Evolutionary conservation across 2,797 vertebrate genomes (phyloP).

Genomic region (Meda fulgida): DNA sequence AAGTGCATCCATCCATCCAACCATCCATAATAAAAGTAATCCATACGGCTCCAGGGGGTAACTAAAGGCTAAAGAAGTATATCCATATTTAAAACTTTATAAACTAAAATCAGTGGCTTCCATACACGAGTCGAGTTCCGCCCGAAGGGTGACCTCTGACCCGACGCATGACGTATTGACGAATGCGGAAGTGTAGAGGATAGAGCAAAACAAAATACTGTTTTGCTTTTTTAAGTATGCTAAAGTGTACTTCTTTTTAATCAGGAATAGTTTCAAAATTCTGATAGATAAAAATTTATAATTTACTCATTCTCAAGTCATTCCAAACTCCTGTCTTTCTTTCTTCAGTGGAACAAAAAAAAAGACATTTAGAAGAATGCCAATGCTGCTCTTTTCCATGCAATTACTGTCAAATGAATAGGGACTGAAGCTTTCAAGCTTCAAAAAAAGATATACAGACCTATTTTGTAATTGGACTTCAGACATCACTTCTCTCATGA

Average conservation of each 20-base stretch:
- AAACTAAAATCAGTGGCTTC: too few species aligned
- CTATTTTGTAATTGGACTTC: neutral
- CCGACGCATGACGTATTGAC: too few species aligned
- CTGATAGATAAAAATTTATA: neutral
- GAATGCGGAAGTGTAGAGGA: too few species aligned
- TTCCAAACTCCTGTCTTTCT: neutral
- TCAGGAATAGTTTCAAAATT: neutral
- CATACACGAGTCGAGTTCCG: too few species aligned
- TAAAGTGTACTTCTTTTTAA: neutral
- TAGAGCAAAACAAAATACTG: too few species aligned
- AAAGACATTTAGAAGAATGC: neutral
- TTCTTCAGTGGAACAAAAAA: neutral
- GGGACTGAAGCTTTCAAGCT: neutral
- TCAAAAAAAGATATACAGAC: neutral
- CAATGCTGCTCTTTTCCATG: neutral
- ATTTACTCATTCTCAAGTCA: neutral
- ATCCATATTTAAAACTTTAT: too few species aligned
- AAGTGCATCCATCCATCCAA: too few species aligned
- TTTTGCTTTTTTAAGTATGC: neutral
- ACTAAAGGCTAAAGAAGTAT: too few species aligned
- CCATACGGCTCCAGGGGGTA: too few species aligned
- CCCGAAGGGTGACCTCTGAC: too few species aligned
- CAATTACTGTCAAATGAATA: neutral
- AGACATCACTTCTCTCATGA: neutral
- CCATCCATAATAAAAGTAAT: too few species aligned